A percentile compares a stretch with the other conserved stretches of the same genome.
Evolutionary conservation across 2,113 vertebrate species (phyloP).

Genomic region (Callaeas wilsoni): DNA sequence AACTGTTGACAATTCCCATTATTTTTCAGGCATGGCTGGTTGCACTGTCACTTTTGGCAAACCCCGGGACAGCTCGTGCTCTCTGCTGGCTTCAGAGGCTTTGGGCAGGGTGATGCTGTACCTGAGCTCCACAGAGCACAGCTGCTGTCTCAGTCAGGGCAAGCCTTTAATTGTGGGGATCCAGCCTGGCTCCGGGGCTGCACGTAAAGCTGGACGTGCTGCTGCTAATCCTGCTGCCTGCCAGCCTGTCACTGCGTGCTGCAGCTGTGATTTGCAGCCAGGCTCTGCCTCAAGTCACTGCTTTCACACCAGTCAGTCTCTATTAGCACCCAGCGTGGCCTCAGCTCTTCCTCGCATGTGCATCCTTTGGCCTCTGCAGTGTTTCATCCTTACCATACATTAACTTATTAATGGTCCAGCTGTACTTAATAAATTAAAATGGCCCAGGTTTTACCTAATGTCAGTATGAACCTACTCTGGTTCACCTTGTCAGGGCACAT

Average conservation of each 20-base stretch:
- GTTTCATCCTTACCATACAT: accelerated
- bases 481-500: not conserved
- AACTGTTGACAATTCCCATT: conserved; percentile 52
- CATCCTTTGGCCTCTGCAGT: not conserved
- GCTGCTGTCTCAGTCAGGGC: not conserved
- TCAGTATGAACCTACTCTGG: not conserved
- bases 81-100: not conserved
- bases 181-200: not conserved
- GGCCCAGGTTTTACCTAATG: not conserved
- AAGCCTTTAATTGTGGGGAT: not conserved
- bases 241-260: not conserved
- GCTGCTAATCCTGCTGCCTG: not conserved
- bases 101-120: not conserved
- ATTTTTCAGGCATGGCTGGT: conserved; percentile 7
- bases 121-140: not conserved
- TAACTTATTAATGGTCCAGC: not conserved
- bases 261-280: not conserved
- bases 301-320: not conserved
- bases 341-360: not conserved
- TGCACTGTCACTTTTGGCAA: not conserved
- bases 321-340: not conserved
- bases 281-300: accelerated
- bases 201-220: not conserved
- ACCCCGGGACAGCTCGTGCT: not conserved
- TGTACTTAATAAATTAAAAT: not conserved